Evolutionary conservation across 1,140 invertebrate genomes (phyloP).

Genomic region (Drosophila biarmipes): DNA sequence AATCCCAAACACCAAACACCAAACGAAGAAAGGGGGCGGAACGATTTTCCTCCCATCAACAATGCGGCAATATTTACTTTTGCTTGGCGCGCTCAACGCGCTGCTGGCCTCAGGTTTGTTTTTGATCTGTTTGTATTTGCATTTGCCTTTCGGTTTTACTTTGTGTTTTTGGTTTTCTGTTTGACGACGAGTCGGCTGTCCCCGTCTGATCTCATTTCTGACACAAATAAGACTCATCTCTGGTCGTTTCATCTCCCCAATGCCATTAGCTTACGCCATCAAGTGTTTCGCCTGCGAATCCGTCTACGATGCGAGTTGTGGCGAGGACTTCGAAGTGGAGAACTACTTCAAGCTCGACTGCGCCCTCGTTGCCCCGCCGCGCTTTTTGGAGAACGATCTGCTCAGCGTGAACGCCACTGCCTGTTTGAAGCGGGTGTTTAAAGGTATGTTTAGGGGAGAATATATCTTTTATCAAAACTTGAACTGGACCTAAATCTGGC

Average conservation of each 20-base stretch:
- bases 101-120: slow-evolving; percentile 66
- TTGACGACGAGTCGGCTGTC: slow-evolving; percentile 17
- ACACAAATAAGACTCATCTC: slow-evolving; percentile 36
- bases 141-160: slow-evolving; percentile 9
- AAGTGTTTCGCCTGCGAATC: slow-evolving; percentile 79
- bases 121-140: slow-evolving; percentile 22
- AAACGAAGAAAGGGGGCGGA: slow-evolving; percentile 24
- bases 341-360: slow-evolving; percentile 79
- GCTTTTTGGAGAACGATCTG: slow-evolving; percentile 65
- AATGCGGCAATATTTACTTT: slow-evolving; percentile 73
- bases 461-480: neutral
- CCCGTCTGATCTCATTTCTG: slow-evolving; percentile 33
- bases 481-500: too few relatives aligned
- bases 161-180: slow-evolving; percentile 6
- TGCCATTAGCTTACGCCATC: slow-evolving; percentile 77
- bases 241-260: slow-evolving; percentile 51
- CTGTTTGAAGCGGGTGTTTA: slow-evolving; percentile 71
- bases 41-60: slow-evolving; percentile 38
- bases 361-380: slow-evolving; percentile 68
- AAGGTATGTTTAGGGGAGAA: slow-evolving; percentile 44
- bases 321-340: slow-evolving; percentile 72
- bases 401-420: slow-evolving; percentile 68
- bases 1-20: slow-evolving; percentile 1
- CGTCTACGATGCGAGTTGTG: slow-evolving; percentile 67
- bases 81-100: slow-evolving; percentile 49